Evolutionary conservation across 2,888 invertebrate species (phyloP), one percentile per base, ranked within the genome.

Genomic region (Dynastes maya): DNA sequence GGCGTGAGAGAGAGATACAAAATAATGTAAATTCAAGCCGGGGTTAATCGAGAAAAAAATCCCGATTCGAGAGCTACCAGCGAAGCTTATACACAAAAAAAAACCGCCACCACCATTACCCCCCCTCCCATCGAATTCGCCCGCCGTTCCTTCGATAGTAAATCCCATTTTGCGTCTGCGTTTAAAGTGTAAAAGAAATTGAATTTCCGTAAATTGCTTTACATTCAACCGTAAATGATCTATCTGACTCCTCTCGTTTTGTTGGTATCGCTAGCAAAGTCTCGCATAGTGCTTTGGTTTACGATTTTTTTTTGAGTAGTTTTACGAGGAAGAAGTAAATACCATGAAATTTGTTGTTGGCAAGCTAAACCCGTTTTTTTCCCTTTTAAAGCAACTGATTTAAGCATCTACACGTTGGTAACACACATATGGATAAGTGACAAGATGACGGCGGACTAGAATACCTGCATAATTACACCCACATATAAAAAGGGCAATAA

Each of bases 161-260:
- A 67, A 67, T 67, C 49, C 67, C 67, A 49, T 67, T 49, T 49
- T 49, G 55, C 45, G 58, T 72, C n/a, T 61, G 40, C 58, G 70
- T 55, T 58, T 82, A 83, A 82, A 83, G 83, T 82, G 83, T 83
- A 83, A 84, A 83, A 84, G 84, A 84, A 84, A 85, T 85, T 84
- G 85, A 85, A 85, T 85, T 83, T 83, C 81, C 80, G 82, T 83
- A 83, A 84, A 84, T 84, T 85, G 84, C 82, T 83, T 82, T 80
- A 83, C 83, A 82, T 82, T 83, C 82, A 82, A 83, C 82, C 84
- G 83, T 84, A 83, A 84, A 84, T 83, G 84, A 84, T 82, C 82
- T 83, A 84, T 84, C 83, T 82, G 82, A 83, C 82, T 83, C 84
- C 80, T 79, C 79, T 64, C 58, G 45, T 65, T 22, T 22, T 22